Base-by-base conservation (phyloP, 2,113 vertebrate species). In the Ellobius talpinus region DNA sequence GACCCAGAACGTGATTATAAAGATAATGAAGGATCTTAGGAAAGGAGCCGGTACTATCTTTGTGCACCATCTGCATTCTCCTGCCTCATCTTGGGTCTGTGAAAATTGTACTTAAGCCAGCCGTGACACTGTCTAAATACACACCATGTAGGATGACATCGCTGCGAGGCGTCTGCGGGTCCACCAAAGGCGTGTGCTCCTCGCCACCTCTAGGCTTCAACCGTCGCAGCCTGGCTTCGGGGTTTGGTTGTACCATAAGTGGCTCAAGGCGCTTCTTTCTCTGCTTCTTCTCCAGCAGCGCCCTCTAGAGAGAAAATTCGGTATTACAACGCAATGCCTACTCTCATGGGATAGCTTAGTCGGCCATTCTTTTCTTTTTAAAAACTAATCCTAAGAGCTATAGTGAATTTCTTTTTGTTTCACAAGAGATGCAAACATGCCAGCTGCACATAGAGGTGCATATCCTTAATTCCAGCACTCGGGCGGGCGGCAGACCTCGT, bases 241-340 rank as follows among this genome's bases (percentile, higher is more conserved):
- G 99, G 97, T 99, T 99, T 66, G 99, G 99, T 96, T 99, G 99
- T 0, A 99, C 99, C 99, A 99, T 99, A 91, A 99, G 98, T 0
- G 99, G 99, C 90, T 99, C 99, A 42, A 99, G 99, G 0, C 99
- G 99, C 78, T 99, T 99, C 97, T 98, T 98, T 85, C 99, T 98
- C 97, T 99, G 99, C 98, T 99, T 99, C 98, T 99, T 99, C 98
- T 99, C 99, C 84, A 99, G 98, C 76, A 99, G 98, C 0, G 98
- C 99, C 98, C 99, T 99, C 99, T 99, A 97, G 31, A 50, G 93
- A 84, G 91, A 31, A 36, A 55, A 87, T 10, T 17, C 21, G 14
- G 23, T 1, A 33, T 39, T 26, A 73, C 36, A 92, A 50, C 16
- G 45, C 24, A 29, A 7, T 33, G 42, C 21, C 52, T 4, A 65